Percentiles rank a stretch among this genome's conserved stretches.
phyloP scores from a whole-genome alignment of 2,888 invertebrate species.

The Diogma glabrata region DNA sequence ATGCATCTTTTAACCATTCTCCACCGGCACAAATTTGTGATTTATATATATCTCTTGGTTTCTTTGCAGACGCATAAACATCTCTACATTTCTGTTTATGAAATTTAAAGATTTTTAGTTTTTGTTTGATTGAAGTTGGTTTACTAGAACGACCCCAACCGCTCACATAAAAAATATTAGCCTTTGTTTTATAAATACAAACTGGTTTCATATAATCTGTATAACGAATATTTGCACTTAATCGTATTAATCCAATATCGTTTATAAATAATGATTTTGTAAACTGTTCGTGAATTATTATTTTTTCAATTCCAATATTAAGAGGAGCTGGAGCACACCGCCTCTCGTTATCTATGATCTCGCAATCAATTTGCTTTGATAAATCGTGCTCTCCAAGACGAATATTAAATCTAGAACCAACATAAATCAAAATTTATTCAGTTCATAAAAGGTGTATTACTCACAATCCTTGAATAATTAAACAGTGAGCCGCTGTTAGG shows the following conservation, averaged over 20 bases:
- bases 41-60: background rate
- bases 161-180: background rate
- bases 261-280: no score
- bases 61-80: no score
- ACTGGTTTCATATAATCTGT: slow-evolving; percentile 47
- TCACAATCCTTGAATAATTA: no score
- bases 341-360: background rate
- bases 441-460: no score
- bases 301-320: background rate
- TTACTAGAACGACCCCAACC: background rate
- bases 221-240: slow-evolving; percentile 42
- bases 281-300: background rate
- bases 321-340: background rate
- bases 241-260: slow-evolving; percentile 60
- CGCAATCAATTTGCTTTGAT: background rate
- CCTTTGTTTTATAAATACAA: slow-evolving; percentile 29
- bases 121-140: background rate
- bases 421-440: no score
- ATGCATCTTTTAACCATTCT: background rate
- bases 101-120: background rate
- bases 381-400: background rate
- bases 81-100: no score
- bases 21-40: slow-evolving; percentile 2
- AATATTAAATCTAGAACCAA: no score
- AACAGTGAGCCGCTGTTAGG: background rate